These are phyloP conservation scores for Synaphobranchus kaupii DNA, from an alignment of 2,797 vertebrate species.

Conservation along the genomic window DNA sequence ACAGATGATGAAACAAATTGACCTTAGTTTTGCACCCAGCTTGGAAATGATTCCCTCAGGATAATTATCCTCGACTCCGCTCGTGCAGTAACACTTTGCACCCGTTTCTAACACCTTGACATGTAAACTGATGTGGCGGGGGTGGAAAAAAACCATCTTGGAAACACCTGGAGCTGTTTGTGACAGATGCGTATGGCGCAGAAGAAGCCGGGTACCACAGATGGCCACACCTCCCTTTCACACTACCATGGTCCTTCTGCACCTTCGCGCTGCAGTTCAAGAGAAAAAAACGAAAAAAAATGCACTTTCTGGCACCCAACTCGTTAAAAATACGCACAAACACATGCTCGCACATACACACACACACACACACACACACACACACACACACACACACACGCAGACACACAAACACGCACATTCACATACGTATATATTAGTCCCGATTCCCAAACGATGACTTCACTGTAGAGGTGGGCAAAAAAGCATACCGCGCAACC, in stretches of 20 bases:
- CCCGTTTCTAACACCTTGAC: conserved; percentile 45
- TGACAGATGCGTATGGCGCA: conserved; percentile 47
- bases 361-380: no score
- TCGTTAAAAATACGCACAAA: neutral
- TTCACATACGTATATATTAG: neutral
- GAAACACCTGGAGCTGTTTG: conserved; percentile 39
- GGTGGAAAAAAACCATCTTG: conserved; percentile 33
- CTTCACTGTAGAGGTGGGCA: neutral
- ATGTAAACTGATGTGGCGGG: conserved; percentile 45
- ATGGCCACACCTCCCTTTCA: conserved; percentile 32
- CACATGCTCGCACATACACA: neutral
- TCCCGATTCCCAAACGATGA: neutral
- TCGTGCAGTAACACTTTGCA: neutral
- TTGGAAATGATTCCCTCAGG: conserved; percentile 66
- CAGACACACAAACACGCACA: no score
- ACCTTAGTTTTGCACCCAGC: conserved; percentile 64
- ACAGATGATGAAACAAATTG: conserved; percentile 67
- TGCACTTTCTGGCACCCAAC: neutral
- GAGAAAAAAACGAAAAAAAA: neutral
- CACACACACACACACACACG: neutral
- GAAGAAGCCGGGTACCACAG: conserved; percentile 34
- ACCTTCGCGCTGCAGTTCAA: conserved; percentile 29
- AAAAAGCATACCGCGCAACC: neutral
- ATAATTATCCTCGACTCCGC: conserved; percentile 57
- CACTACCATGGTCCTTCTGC: conserved; percentile 36